phyloP scores from a whole-genome alignment of 2,888 invertebrate species.

The Hypomecis atomaria region DNA sequence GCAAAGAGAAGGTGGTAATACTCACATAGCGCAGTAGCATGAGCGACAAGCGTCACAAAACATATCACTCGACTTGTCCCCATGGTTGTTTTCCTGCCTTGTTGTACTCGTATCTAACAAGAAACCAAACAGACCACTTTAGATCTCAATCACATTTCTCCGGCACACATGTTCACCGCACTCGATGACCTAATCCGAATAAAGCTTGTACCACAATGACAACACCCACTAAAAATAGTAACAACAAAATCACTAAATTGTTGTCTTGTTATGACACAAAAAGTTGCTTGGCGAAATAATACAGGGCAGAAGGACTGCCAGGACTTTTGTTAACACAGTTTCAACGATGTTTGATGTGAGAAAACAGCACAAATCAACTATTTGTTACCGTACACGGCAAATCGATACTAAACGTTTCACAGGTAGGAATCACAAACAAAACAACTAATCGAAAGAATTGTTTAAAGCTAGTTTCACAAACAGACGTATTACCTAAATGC shows the following conservation, averaged over 20 bases:
- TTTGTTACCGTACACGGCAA: constrained; percentile 66
- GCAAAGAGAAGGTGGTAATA: constrained; percentile 43
- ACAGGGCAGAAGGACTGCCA: constrained; percentile 48
- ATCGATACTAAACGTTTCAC: constrained; percentile 72
- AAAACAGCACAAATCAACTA: constrained; percentile 67
- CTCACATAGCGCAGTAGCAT: constrained; percentile 75
- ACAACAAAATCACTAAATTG: constrained; percentile 72
- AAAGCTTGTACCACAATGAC: constrained; percentile 78
- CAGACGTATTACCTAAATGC: constrained; percentile 67
- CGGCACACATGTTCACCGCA: constrained; percentile 80
- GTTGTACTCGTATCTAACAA: constrained; percentile 77
- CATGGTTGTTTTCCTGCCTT: constrained; percentile 68
- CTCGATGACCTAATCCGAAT: constrained; percentile 83
- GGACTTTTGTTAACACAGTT: constrained; percentile 53
- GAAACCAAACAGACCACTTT: constrained; percentile 75
- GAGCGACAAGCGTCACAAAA: constrained; percentile 69
- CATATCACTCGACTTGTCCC: constrained; percentile 71
- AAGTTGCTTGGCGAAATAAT: constrained; percentile 48
- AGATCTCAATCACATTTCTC: constrained; percentile 69
- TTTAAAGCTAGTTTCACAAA: constrained; percentile 15
- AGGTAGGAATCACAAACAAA: constrained; percentile 28
- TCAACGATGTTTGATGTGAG: constrained; percentile 54
- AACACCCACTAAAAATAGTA: constrained; percentile 87
- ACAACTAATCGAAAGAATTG: constrained; percentile 5
- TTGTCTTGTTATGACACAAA: constrained; percentile 61